Percentiles rank a stretch among this genome's conserved stretches.
Conservation (phyloP, 1,140 invertebrate species). For the Xylocopa sonorina region DNA sequence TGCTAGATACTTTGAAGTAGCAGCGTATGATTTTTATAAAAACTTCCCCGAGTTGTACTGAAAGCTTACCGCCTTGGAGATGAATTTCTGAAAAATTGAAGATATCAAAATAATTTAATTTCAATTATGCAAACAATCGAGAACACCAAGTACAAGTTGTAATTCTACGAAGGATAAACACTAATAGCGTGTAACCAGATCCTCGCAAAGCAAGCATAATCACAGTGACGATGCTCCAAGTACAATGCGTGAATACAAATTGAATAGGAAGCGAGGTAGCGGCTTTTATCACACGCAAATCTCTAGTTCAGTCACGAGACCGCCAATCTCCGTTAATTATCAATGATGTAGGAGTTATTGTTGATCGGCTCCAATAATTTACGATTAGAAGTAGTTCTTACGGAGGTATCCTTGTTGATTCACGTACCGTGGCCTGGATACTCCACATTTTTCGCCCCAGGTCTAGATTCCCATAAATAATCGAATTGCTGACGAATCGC, state of each 20-base stretch:
- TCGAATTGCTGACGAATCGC: slow-evolving; percentile 41
- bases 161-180: neutral
- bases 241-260: neutral
- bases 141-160: neutral
- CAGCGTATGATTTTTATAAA: too few relatives aligned
- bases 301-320: neutral
- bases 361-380: neutral
- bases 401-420: slow-evolving; percentile 32
- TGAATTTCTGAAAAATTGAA: too few relatives aligned
- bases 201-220: neutral
- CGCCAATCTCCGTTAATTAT: neutral
- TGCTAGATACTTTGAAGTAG: too few relatives aligned
- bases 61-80: too few relatives aligned
- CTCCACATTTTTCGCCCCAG: slow-evolving; percentile 23
- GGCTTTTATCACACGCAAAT: neutral
- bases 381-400: neutral
- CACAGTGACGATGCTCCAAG: neutral
- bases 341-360: neutral
- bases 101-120: too few relatives aligned
- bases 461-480: slow-evolving; percentile 60
- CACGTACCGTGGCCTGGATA: slow-evolving; percentile 46
- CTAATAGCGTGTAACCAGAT: neutral
- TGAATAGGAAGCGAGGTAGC: neutral
- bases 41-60: too few relatives aligned
- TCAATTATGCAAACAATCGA: neutral